Percentiles rank a stretch among this genome's conserved stretches.
These are phyloP conservation scores for Sinocyclocheilus grahami DNA, from an alignment of 2,113 vertebrate species.

Conservation along the genomic window DNA sequence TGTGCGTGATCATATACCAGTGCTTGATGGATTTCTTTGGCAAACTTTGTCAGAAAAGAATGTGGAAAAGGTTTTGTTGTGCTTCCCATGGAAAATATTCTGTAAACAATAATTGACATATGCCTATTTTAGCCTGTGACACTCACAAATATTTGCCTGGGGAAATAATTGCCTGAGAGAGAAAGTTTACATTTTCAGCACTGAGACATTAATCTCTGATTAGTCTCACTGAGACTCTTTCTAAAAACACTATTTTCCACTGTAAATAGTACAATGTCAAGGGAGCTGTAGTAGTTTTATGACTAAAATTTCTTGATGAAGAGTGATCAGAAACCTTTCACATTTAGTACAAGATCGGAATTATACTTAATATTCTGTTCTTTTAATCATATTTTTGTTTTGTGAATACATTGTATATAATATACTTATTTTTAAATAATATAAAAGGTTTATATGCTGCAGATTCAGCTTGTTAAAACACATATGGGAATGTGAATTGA, in stretches of 20 bases:
- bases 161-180: slow-evolving; percentile 36
- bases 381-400: no score
- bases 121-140: slow-evolving; percentile 58
- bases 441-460: background rate
- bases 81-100: slow-evolving; percentile 66
- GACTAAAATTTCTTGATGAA: background rate
- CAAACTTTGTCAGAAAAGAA: background rate
- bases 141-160: slow-evolving; percentile 22
- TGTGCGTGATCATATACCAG: background rate
- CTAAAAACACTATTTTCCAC: background rate
- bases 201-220: background rate
- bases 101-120: slow-evolving; percentile 69
- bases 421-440: no score
- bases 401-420: background rate
- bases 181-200: slow-evolving; percentile 41
- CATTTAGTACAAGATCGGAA: background rate
- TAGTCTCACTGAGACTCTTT: background rate
- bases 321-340: background rate
- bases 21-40: background rate
- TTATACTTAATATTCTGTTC: background rate
- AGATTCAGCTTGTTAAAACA: background rate
- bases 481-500: background rate
- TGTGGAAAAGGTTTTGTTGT: slow-evolving; percentile 55
- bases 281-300: background rate
- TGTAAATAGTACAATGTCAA: background rate